Evolutionary conservation across 1,140 invertebrate species (phyloP).

Genomic region (Caenorhabditis latens): DNA sequence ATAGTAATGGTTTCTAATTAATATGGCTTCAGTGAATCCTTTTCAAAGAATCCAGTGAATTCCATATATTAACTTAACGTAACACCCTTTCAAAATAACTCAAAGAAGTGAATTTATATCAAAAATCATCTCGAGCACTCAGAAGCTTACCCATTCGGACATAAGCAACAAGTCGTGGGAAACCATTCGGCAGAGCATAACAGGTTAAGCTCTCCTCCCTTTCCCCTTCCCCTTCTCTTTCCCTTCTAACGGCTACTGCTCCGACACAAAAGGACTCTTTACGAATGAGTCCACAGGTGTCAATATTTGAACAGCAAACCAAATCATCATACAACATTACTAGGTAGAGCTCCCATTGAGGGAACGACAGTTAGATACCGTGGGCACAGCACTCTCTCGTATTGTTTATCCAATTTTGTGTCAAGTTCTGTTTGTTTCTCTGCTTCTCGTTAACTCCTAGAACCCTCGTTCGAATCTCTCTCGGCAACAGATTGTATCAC

Average conservation of each 20-base stretch:
- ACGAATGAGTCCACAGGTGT: conserved; percentile 16
- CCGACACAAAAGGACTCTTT: conserved; percentile 35
- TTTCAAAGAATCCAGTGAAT: too few species aligned
- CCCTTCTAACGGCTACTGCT: conserved; percentile 10
- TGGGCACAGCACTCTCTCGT: background rate
- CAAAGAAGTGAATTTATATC: too few species aligned
- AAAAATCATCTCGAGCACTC: too few species aligned
- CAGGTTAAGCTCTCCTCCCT: conserved; percentile 15
- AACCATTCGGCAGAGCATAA: conserved; percentile 49
- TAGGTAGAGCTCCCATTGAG: background rate
- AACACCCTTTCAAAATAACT: too few species aligned
- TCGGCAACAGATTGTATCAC: conserved; percentile 46
- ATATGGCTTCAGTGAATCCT: too few species aligned
- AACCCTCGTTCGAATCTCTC: background rate
- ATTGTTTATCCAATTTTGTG: conserved; percentile 54
- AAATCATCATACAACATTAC: background rate
- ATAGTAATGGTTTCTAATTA: too few species aligned
- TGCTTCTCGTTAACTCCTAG: background rate
- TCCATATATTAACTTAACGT: too few species aligned
- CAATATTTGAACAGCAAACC: conserved; percentile 44
- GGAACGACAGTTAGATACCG: background rate
- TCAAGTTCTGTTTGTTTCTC: conserved; percentile 50
- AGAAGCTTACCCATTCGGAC: background rate
- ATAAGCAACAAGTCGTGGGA: conserved; percentile 7
- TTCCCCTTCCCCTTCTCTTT: too few species aligned